phyloP scores from a whole-genome alignment of 2,797 vertebrate genomes.

The Microctenopoma steveboyesi region DNA sequence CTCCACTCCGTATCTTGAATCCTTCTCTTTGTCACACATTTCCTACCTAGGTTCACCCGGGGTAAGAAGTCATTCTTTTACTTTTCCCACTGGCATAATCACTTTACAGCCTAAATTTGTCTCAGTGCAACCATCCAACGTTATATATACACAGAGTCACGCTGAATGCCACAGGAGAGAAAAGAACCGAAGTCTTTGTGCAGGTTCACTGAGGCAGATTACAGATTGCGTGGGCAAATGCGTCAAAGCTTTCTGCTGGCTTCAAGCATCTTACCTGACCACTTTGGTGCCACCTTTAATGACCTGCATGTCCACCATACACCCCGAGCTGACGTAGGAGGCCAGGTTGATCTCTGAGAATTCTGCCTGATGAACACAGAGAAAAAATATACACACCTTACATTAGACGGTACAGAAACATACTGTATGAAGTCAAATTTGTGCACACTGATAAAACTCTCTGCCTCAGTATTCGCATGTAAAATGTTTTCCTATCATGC shows the following conservation, averaged over 20 bases:
- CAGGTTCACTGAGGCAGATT: conserved; percentile 30
- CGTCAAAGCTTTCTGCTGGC: conserved; percentile 12
- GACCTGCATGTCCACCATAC: conserved; percentile 95
- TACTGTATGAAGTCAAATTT: conserved; percentile 1
- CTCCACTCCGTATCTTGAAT: neutral
- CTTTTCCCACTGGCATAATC: conserved; percentile 32
- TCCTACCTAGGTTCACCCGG: conserved; percentile 5
- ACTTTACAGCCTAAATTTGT: conserved; percentile 31
- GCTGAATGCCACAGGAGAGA: conserved; percentile 22
- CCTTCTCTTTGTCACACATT: neutral
- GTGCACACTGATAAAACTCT: neutral
- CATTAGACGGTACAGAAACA: conserved; percentile 5
- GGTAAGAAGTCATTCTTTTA: neutral
- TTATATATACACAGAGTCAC: conserved; percentile 29
- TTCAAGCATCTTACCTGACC: conserved; percentile 86
- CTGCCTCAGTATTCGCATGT: neutral
- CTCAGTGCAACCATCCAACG: conserved; percentile 18
- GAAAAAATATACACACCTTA: neutral
- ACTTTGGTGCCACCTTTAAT: conserved; percentile 91
- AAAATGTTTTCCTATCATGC: neutral
- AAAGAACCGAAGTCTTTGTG: conserved; percentile 49
- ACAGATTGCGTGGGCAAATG: conserved; percentile 30
- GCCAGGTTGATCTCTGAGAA: conserved; percentile 96
- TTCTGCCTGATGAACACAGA: conserved; percentile 87
- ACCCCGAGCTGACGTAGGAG: conserved; percentile 90